These are phyloP conservation scores for Neopelma chrysocephalum DNA, from an alignment of 2,797 vertebrate genomes.

Conservation along the genomic window DNA sequence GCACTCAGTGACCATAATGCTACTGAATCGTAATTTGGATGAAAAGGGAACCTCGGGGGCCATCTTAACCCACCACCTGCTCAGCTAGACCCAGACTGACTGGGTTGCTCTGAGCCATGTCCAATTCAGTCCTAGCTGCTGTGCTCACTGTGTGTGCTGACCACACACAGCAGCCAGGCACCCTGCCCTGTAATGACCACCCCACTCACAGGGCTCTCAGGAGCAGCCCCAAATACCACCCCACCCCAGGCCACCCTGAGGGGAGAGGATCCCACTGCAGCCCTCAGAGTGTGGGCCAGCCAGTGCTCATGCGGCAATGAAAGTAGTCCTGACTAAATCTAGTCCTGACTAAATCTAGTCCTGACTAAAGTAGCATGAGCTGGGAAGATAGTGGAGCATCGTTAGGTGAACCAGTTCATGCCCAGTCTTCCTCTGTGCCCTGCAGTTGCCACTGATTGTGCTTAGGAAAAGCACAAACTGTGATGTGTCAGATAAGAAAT, in stretches of 20 bases:
- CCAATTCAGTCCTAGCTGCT: not conserved
- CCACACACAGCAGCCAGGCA: not conserved
- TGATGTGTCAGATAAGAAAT: fast-evolving
- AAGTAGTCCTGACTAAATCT: not conserved
- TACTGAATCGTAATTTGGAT: not conserved
- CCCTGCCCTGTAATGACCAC: not conserved
- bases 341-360: too few species aligned
- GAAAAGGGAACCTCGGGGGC: not conserved
- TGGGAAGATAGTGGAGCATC: not conserved
- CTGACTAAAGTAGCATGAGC: not conserved
- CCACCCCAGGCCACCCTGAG: not conserved
- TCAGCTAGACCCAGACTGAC: not conserved
- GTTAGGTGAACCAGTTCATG: not conserved
- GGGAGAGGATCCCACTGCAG: too few species aligned
- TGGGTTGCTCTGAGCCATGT: not conserved
- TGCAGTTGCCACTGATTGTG: not conserved
- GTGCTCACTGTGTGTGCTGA: too few species aligned
- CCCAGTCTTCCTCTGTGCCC: not conserved
- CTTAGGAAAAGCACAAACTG: not conserved
- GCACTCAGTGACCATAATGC: too few species aligned
- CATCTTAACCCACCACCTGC: not conserved
- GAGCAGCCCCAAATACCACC: not conserved
- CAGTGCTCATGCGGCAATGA: too few species aligned
- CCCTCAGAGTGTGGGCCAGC: not conserved
- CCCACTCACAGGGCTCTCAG: too few species aligned